Percentiles rank a stretch among this genome's conserved stretches.
Conservation (phyloP, 1,140 invertebrate species). For the Drosophila oshimai region DNA sequence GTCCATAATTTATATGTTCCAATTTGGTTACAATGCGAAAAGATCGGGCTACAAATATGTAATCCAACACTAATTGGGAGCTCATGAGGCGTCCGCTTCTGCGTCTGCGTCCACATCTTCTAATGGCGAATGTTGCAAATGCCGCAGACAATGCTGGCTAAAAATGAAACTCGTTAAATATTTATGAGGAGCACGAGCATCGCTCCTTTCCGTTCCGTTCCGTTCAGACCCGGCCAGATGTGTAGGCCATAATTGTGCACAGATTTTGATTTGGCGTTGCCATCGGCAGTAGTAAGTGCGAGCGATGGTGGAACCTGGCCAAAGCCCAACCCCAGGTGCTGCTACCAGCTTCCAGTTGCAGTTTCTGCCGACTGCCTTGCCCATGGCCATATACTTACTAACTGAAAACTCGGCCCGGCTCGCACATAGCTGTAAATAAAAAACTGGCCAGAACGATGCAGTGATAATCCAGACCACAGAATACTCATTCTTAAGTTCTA, state of each 20-base stretch:
- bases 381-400: slow-evolving; percentile 65
- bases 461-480: background rate
- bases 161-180: slow-evolving; percentile 77
- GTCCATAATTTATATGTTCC: slow-evolving; percentile 56
- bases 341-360: slow-evolving; percentile 41
- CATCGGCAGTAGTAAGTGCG: slow-evolving; percentile 9
- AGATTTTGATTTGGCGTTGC: slow-evolving; percentile 73
- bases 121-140: slow-evolving; percentile 65
- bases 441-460: slow-evolving; percentile 10
- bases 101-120: slow-evolving; percentile 36
- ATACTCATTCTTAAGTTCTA: background rate
- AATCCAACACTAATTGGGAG: slow-evolving; percentile 78
- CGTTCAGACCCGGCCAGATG: slow-evolving; percentile 57
- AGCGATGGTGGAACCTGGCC: background rate
- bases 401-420: slow-evolving; percentile 18
- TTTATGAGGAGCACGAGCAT: slow-evolving; percentile 77
- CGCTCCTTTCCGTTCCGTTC: slow-evolving; percentile 16
- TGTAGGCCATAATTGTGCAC: slow-evolving; percentile 77
- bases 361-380: slow-evolving; percentile 58
- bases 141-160: slow-evolving; percentile 48
- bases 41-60: slow-evolving; percentile 67
- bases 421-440: slow-evolving; percentile 71
- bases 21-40: slow-evolving; percentile 41
- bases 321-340: slow-evolving; percentile 31
- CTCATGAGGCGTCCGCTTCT: slow-evolving; percentile 60